phyloP scores from a whole-genome alignment of 37 sponge, comb jelly and placozoan genomes.

The Hexactinellida sp. region DNA sequence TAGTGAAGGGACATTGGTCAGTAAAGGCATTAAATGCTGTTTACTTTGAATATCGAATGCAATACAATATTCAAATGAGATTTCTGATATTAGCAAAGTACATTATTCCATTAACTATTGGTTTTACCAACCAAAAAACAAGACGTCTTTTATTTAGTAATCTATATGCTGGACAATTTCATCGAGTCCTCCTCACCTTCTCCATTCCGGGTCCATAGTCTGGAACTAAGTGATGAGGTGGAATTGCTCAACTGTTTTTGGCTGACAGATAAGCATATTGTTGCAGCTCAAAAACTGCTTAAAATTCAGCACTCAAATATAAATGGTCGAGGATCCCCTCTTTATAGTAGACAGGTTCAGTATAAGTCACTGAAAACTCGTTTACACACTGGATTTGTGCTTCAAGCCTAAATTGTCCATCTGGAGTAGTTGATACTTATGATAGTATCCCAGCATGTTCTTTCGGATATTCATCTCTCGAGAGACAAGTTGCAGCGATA shows the following conservation, averaged over 20 bases:
- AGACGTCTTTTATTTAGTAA: no score
- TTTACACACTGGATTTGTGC: conserved; percentile 28
- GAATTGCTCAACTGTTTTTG: not conserved
- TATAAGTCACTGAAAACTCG: not conserved
- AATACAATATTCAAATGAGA: no score
- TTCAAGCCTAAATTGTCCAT: conserved; percentile 7
- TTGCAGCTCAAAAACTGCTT: no score
- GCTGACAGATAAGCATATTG: conserved; percentile 16
- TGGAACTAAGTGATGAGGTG: no score
- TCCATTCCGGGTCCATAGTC: no score
- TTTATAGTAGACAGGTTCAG: not conserved
- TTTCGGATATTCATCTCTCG: not conserved
- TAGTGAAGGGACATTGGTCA: not conserved
- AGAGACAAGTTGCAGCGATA: conserved; percentile 14
- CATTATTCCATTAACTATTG: no score
- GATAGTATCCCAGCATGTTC: conserved; percentile 18
- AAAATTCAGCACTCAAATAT: not conserved
- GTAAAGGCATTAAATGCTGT: no score
- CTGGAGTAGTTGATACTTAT: not conserved
- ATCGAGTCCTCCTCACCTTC: no score
- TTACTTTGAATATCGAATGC: no score
- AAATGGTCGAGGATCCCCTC: conserved; percentile 25
- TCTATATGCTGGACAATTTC: no score
- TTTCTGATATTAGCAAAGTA: no score
- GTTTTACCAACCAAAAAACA: no score